Percentiles rank a stretch among this genome's conserved stretches.
Conservation (phyloP, 2,113 vertebrate genomes). For the Hirundichthys speculiger region DNA sequence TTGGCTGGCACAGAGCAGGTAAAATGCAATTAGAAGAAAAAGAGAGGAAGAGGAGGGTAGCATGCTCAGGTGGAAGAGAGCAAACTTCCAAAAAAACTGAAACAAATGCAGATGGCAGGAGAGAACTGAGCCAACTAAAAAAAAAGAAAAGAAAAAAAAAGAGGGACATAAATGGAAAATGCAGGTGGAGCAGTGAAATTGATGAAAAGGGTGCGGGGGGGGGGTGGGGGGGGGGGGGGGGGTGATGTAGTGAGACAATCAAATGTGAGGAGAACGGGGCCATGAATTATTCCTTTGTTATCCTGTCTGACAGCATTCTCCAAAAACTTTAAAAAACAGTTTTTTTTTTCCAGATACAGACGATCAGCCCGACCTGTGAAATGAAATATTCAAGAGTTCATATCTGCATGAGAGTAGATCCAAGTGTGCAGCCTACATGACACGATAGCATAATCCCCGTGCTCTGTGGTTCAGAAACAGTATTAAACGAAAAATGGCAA, state of each 20-base stretch:
- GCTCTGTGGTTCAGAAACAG: conserved; percentile 27
- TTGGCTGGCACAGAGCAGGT: conserved; percentile 31
- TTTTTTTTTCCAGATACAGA: conserved; percentile 50
- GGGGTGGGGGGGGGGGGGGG: too few relatives aligned
- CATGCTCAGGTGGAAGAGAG: too few relatives aligned
- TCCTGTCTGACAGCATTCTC: conserved; percentile 59
- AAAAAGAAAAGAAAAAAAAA: conserved; percentile 1
- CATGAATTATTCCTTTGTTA: conserved; percentile 74
- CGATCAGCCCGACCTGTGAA: conserved; percentile 51
- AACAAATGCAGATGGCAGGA: conserved; percentile 23
- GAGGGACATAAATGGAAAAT: conserved; percentile 5
- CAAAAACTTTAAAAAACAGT: conserved; percentile 26
- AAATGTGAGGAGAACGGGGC: conserved; percentile 46
- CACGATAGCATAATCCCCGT: conserved; percentile 51
- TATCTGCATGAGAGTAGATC: conserved; percentile 56
- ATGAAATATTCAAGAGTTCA: conserved; percentile 76
- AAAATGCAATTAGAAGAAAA: conserved; percentile 15
- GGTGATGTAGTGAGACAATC: conserved; percentile 14
- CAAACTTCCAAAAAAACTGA: conserved; percentile 8
- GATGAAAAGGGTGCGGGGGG: conserved; percentile 12
- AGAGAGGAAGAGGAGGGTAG: conserved; percentile 6
- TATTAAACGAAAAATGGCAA: conserved; percentile 46
- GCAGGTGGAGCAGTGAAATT: conserved; percentile 25
- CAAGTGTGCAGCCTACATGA: conserved; percentile 39
- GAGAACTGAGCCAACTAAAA: conserved; percentile 9